These are phyloP conservation scores for Calidris pugnax DNA, from an alignment of 2,113 vertebrate genomes.

Conservation along the genomic window DNA sequence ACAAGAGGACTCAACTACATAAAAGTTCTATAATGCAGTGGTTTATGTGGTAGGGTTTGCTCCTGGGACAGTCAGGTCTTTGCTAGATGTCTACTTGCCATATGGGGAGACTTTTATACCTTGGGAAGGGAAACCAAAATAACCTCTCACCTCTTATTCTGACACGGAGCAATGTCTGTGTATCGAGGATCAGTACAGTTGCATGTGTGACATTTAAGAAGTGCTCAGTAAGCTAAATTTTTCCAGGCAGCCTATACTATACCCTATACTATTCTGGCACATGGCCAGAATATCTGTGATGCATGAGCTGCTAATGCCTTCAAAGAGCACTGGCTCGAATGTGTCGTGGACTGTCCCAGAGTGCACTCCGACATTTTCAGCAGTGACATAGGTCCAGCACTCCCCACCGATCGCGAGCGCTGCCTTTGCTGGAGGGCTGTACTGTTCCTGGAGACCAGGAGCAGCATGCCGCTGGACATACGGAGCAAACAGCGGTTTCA, in stretches of 20 bases:
- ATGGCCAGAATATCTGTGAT: background rate
- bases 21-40: background rate
- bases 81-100: background rate
- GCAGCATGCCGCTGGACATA: background rate
- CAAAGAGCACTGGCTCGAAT: background rate
- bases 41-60: background rate
- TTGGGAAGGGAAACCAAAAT: background rate
- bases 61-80: background rate
- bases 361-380: background rate
- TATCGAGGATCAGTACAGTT: background rate
- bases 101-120: background rate
- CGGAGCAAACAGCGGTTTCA: background rate
- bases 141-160: background rate
- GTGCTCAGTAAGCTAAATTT: background rate
- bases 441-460: background rate
- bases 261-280: background rate
- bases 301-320: fast-evolving
- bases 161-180: background rate
- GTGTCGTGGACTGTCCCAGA: background rate
- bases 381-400: background rate
- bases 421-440: slow-evolving; percentile 9
- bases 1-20: background rate
- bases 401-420: fast-evolving
- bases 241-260: background rate
- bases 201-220: background rate